Base-by-base conservation (phyloP, 2,888 invertebrate genomes). In the Mythimna vitellina region DNA sequence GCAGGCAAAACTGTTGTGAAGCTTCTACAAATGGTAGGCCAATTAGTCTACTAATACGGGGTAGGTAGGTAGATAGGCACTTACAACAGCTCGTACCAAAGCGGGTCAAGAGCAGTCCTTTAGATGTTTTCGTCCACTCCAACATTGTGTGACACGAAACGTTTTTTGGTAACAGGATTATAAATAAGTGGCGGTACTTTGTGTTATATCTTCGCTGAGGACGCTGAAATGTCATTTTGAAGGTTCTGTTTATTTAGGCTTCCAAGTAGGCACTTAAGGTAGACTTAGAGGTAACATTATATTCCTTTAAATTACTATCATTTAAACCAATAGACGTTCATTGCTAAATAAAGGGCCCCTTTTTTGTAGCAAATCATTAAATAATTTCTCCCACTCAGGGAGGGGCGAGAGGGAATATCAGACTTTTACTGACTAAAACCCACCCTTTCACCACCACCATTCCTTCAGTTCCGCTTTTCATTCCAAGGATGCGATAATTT, bases 111-210 rank as follows among this genome's bases (percentile, higher is more conserved):
- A 64, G 73, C 54, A 51, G 38, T 29, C 54, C 85, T 85, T 82
- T 77, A 80, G 69, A 76, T 84, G 80, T 82, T 75, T 80, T 82
- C 70, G 42, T 62, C 58, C 75, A 66, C 83, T 84, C 73, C 64
- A 75, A 57, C 80, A 69, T 80, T 71, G 61, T 73, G 70, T 54
- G 46, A 46, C 60, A 66, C 68, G 58, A 58, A 82, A 70, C 60
- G 65, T 77, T 62, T 83, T 80, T 80, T 77, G 68, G 60, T 25
- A 12, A 65, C 67, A 56, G 61, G 65, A 74, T 72, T 80, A 70
- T 20, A 68, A 64, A 49, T 42, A 54, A 71, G 58, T 69, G 32
- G 70, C 61, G 67, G 25, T 60, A 73, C 82, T 69, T 42, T 22
- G 25, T 51, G 49, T 69, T 73, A 51, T 67, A 73, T 67, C 20